Evolutionary conservation across 2,797 vertebrate species (phyloP).

Genomic region (Coreius guichenoti): DNA sequence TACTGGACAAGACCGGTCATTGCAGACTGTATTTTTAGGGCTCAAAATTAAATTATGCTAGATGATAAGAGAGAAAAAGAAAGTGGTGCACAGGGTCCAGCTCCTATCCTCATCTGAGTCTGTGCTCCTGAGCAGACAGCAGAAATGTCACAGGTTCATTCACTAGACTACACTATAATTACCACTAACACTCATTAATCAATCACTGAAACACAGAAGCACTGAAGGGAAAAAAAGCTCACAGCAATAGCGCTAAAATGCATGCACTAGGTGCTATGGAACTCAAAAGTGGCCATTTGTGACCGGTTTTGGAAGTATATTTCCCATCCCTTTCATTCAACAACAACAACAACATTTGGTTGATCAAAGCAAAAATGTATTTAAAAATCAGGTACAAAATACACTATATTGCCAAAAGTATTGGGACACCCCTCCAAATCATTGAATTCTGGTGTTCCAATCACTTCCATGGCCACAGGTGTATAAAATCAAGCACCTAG

Average conservation of each 20-base stretch:
- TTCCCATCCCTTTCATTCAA: background rate
- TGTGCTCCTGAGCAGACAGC: slow-evolving; percentile 9
- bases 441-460: too few relatives aligned
- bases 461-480: too few relatives aligned
- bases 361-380: too few relatives aligned
- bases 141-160: slow-evolving; percentile 47
- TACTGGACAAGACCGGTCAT: slow-evolving; percentile 6
- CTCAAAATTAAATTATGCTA: background rate
- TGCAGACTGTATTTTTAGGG: slow-evolving; percentile 14
- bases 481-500: too few relatives aligned
- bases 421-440: too few relatives aligned
- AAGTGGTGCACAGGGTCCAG: background rate
- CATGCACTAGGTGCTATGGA: background rate
- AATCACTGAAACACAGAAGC: slow-evolving; percentile 8
- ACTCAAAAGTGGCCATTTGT: background rate
- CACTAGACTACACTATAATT: slow-evolving; percentile 41
- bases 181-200: slow-evolving; percentile 44
- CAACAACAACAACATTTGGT: background rate
- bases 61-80: background rate
- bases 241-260: background rate
- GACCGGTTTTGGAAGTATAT: slow-evolving; percentile 6
- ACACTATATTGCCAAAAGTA: too few relatives aligned
- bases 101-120: background rate
- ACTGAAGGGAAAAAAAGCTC: background rate
- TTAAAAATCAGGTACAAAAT: too few relatives aligned